These are phyloP conservation scores for Alces alces DNA, from an alignment of 2,113 vertebrate genomes.

Conservation along the genomic window DNA sequence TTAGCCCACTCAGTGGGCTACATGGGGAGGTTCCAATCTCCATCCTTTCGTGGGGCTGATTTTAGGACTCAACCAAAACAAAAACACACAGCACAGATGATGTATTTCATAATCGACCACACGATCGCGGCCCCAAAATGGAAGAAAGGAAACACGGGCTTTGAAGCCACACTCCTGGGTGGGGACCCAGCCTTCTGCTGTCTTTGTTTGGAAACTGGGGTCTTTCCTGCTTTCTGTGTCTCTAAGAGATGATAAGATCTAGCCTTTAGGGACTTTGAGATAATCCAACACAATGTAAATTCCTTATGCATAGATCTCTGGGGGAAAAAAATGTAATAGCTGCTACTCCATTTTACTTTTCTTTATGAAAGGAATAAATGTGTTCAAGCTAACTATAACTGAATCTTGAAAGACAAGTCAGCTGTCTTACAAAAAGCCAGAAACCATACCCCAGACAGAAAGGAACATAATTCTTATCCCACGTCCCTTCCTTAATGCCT, in stretches of 20 bases:
- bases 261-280: neutral
- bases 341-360: neutral
- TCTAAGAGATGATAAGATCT: neutral
- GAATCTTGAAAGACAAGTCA: neutral
- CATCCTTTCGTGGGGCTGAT: neutral
- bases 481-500: neutral
- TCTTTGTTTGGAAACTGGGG: fast-evolving
- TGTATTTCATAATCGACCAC: no score
- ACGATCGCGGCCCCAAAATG: fast-evolving
- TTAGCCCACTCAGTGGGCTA: neutral
- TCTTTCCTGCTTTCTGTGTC: neutral
- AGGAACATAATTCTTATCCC: fast-evolving
- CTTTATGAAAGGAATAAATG: neutral
- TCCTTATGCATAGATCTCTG: neutral
- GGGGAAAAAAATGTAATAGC: neutral
- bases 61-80: neutral
- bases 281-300: neutral
- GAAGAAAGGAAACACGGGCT: neutral
- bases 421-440: neutral
- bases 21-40: neutral
- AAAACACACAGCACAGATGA: fast-evolving
- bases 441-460: neutral
- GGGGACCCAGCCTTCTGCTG: neutral
- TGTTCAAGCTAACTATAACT: fast-evolving
- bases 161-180: fast-evolving